Evolutionary conservation across 2,113 vertebrate genomes (phyloP).

Genomic region (Microtus oregoni): DNA sequence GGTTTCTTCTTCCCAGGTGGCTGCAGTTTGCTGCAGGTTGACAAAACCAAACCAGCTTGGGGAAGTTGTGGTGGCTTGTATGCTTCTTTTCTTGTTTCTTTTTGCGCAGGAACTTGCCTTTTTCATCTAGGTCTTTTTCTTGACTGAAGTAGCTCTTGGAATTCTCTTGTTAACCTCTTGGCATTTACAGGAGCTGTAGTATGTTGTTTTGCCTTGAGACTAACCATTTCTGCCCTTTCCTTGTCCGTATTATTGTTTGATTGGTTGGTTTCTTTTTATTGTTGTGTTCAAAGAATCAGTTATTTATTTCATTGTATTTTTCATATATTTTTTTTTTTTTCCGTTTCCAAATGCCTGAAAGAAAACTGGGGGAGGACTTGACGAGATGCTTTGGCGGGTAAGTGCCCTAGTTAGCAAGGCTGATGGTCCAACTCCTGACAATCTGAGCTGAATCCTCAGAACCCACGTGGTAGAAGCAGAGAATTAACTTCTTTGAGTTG

Average conservation of each 20-base stretch:
- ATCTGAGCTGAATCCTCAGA: background rate
- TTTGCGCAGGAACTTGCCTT: background rate
- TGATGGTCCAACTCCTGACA: background rate
- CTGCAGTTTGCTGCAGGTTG: background rate
- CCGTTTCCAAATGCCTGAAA: background rate
- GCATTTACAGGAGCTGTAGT: background rate
- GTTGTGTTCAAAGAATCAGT: background rate
- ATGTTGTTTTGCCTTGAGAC: background rate
- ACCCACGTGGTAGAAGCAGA: background rate
- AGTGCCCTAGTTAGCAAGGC: background rate
- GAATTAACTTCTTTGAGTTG: background rate
- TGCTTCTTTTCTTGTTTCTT: background rate
- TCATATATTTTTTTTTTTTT: background rate
- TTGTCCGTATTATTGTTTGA: background rate
- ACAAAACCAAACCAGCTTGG: background rate
- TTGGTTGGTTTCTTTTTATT: background rate
- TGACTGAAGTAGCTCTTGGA: background rate
- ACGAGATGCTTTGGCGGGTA: background rate
- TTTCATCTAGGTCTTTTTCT: background rate
- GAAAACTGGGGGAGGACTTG: background rate
- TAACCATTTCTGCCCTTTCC: background rate
- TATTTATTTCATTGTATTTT: conserved; percentile 22
- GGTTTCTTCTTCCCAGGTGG: background rate
- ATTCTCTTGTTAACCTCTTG: background rate
- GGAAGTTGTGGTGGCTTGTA: background rate